phyloP scores from a whole-genome alignment of 2,113 vertebrate species.

The Gymnarchus niloticus region DNA sequence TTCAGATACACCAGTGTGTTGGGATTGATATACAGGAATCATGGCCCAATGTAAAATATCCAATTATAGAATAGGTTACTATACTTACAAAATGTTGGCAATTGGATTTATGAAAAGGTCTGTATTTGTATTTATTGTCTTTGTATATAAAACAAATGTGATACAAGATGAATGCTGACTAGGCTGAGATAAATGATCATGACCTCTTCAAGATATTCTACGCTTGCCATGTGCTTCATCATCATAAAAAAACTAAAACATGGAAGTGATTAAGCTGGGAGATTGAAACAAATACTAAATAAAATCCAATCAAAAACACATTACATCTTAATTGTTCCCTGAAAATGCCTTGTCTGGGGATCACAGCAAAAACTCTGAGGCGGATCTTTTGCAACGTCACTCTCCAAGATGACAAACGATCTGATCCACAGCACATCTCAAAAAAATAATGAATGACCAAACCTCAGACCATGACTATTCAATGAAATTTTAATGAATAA shows the following conservation, averaged over 20 bases:
- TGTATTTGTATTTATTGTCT: neutral
- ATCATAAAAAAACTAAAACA: neutral
- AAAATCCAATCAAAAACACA: neutral
- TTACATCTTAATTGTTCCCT: neutral
- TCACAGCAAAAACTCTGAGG: neutral
- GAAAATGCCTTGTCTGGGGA: neutral
- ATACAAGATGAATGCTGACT: neutral
- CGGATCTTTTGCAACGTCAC: conserved; percentile 16
- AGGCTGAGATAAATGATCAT: neutral
- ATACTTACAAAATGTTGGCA: neutral
- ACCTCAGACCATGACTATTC: conserved; percentile 23
- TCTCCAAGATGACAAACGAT: neutral
- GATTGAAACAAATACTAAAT: neutral
- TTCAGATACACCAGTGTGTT: neutral
- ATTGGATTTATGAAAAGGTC: neutral
- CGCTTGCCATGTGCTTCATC: neutral
- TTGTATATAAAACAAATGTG: neutral
- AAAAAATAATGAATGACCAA: conserved; percentile 35
- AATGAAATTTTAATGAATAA: conserved; percentile 29
- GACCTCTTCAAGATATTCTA: neutral
- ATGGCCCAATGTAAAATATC: neutral
- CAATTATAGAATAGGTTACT: too few species aligned
- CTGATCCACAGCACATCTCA: conserved; percentile 13
- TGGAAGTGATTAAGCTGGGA: neutral
- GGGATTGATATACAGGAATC: neutral